A percentile compares a stretch with the other conserved stretches of the same genome.
Evolutionary conservation across 2,888 invertebrate species (phyloP).

Genomic region (Tenthredo distinguenda): DNA sequence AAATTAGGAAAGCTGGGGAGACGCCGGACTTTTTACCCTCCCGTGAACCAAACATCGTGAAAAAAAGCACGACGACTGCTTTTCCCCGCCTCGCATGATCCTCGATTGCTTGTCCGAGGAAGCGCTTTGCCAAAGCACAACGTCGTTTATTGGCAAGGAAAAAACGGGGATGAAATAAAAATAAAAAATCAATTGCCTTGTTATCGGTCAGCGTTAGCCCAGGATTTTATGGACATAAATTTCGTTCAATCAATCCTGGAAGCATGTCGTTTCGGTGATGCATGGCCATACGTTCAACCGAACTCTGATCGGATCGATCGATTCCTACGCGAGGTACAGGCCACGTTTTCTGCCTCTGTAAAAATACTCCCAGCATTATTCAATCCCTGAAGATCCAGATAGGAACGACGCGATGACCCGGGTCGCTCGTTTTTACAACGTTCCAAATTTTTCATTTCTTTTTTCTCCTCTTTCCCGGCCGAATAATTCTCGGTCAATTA

Average conservation of each 20-base stretch:
- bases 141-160: not conserved
- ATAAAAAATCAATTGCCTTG: not conserved
- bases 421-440: not conserved
- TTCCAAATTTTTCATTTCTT: not conserved
- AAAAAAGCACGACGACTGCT: not conserved
- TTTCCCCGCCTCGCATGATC: not conserved
- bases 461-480: not conserved
- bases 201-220: not conserved
- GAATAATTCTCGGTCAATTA: constrained; percentile 42
- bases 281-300: not conserved
- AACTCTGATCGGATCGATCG: not conserved
- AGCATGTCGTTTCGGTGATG: constrained; percentile 17
- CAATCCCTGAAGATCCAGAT: not conserved
- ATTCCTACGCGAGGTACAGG: not conserved
- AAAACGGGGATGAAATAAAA: not conserved
- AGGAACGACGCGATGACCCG: not conserved
- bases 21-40: not conserved
- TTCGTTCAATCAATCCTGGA: not conserved
- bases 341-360: not conserved
- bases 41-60: not conserved
- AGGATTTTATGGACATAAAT: not conserved
- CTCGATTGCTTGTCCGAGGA: not conserved
- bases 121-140: not conserved
- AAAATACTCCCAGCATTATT: not conserved
- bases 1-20: constrained; percentile 6